phyloP scores from a whole-genome alignment of 2,888 invertebrate species.

The Melieria omissa region DNA sequence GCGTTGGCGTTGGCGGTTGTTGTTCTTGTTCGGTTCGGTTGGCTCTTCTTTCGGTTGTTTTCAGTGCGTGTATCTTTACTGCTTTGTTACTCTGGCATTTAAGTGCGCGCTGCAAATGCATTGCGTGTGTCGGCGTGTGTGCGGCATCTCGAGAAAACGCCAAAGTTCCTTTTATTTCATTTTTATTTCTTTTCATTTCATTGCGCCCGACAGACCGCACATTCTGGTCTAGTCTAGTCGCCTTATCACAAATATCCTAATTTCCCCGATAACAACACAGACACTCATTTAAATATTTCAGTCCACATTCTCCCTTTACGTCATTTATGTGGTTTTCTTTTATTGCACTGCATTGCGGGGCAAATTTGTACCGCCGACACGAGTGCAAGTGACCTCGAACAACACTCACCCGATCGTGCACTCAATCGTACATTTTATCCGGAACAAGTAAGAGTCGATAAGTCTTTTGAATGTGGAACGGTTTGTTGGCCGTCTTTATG shows the following conservation, averaged over 20 bases:
- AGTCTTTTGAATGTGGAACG: too few species aligned
- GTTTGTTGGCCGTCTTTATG: too few species aligned
- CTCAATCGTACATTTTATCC: too few species aligned
- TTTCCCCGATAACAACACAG: not conserved
- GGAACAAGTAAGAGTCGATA: too few species aligned
- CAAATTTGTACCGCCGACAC: slow-evolving; percentile 22
- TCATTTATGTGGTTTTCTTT: slow-evolving; percentile 1
- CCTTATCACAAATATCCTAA: slow-evolving; percentile 16
- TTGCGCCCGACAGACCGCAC: too few species aligned
- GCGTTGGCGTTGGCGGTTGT: slow-evolving; percentile 18
- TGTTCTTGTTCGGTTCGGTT: not conserved
- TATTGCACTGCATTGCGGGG: slow-evolving; percentile 11
- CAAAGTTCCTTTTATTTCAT: not conserved
- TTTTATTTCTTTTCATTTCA: not conserved
- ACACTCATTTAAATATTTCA: slow-evolving; percentile 19
- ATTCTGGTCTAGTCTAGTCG: not conserved
- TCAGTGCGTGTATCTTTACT: not conserved
- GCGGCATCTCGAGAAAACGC: too few species aligned
- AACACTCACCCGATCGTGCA: too few species aligned
- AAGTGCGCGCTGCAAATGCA: too few species aligned
- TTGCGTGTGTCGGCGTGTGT: too few species aligned
- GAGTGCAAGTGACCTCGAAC: not conserved
- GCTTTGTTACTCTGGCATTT: slow-evolving; percentile 2
- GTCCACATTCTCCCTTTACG: not conserved
- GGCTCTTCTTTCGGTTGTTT: not conserved